Base-by-base conservation (phyloP, 2,113 vertebrate species). In the Microtus ochrogaster region DNA sequence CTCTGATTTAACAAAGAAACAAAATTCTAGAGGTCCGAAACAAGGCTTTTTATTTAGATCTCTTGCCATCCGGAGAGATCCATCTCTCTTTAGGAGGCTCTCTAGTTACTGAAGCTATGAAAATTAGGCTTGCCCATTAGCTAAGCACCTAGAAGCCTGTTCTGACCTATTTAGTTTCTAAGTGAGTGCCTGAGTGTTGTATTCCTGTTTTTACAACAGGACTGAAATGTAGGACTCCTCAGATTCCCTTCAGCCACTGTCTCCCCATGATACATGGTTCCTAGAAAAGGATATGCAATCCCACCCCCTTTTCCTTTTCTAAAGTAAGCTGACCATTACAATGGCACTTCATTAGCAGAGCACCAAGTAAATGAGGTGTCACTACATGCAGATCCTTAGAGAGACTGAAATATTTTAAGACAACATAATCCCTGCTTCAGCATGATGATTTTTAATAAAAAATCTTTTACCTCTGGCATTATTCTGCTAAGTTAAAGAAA, bases 151-250 rank as follows among this genome's bases (percentile, higher is more conserved):
- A 68, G 5, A 73, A 97, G 63, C 49, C 33, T 86, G n/a, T 17
- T 63, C 28, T 91, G 85, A 96, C 93, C 95, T 66, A 95, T 58
- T 97, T 96, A 91, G 17, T 26, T 66, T 92, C 82, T 77, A 91
- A 91, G 74, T 61, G 72, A 63, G 68, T 74, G 90, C 5, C 49
- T 47, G 28, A 24, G 49, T 58, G 33, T 12, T 90, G 2, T 16
- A 22, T 87, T 49, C 39, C 76, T 63, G 47, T 6, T 85, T 44
- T 91, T 70, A 4, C 12, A 74, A 4, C 72, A 52, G 84, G 12
- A 83, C 41, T 16, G 81, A 94, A 91, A 79, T 39, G 44, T 21
- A 49, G 49, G 7, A 44, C 6, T 44, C n/a, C 10, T 91, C 47
- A 87, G 0, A 86, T 0, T 72, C 10, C 6, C 11, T 79, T 89